A percentile compares a stretch with the other conserved stretches of the same genome.
Evolutionary conservation across 2,888 invertebrate genomes (phyloP).

Genomic region (Ophioninae sp.): DNA sequence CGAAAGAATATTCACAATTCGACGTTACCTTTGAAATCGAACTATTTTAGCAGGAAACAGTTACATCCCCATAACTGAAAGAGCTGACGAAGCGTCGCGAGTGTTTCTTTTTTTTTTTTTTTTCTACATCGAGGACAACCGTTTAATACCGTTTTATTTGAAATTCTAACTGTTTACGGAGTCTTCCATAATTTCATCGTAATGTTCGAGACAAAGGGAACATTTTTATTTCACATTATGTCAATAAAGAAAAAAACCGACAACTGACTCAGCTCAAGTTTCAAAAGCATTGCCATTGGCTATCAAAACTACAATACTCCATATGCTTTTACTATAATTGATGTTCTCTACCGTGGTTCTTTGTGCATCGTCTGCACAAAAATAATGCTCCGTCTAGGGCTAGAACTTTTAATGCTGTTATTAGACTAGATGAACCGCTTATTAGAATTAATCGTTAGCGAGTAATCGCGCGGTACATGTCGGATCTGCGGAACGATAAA

Average conservation of each 20-base stretch:
- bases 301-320: not conserved
- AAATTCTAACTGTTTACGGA: not conserved
- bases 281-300: not conserved
- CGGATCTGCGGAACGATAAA: not conserved
- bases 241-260: not conserved
- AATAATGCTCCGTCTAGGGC: too few species aligned
- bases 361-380: not conserved
- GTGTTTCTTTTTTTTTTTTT: not conserved
- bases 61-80: not conserved
- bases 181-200: not conserved
- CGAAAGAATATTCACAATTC: not conserved
- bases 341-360: not conserved
- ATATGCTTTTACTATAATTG: not conserved
- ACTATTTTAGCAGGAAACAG: not conserved
- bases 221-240: not conserved
- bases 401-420: conserved; percentile 9
- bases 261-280: not conserved
- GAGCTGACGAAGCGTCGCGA: not conserved
- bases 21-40: too few species aligned
- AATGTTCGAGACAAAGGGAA: not conserved
- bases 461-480: not conserved
- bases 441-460: conserved; percentile 12
- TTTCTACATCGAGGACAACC: not conserved
- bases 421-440: conserved; percentile 1
- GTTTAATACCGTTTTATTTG: not conserved